Base-by-base conservation (phyloP, 2,113 vertebrate genomes). In the Xiphias gladius region DNA sequence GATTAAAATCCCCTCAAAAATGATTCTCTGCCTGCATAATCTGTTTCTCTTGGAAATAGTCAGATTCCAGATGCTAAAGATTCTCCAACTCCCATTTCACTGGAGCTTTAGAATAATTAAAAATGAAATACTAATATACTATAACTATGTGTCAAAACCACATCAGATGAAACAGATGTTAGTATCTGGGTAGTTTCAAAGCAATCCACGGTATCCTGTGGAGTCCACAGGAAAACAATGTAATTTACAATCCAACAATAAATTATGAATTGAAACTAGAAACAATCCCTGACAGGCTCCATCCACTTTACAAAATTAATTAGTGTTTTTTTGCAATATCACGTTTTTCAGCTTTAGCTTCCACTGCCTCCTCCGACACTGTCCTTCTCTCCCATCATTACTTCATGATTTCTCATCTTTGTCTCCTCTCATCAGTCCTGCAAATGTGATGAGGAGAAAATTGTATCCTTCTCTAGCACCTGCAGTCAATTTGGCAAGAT, bases 401-500 rank as follows among this genome's bases (percentile, higher is more conserved):
- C 11, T 26, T 20, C 46, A 69, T 61, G 12, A 32, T 73, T 54
- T n/a, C n/a, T 61, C 59, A 62, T 76, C 66, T 76, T 54, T 50
- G 30, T 26, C 41, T 63, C 17, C 26, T 66, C 71, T 69, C 57
- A 50, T 68, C 75, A 67, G 37, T 48, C 50, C 28, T 50, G 17
- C 20, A 41, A 32, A 57, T 10, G 17, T 55, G 46, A 83, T 54
- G 5, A 43, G 22, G 26, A 83, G 32, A 41, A 70, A 80, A 58
- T 74, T 6, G 37, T 41, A 26, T 73, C 26, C 13, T 41, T 28
- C 37, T 80, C 62, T 12, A 20, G 37, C 83, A 86, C 58, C 61
- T 82, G 69, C 61, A 72, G 48, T 64, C 46, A n/a, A 64, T 76
- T 63, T 80, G 54, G 16, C 48, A 58, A 75, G n/a, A 77, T 46